Evolutionary conservation across 2,113 vertebrate species (phyloP), one percentile per base, ranked within the genome.

Genomic region (Lagopus leucura): DNA sequence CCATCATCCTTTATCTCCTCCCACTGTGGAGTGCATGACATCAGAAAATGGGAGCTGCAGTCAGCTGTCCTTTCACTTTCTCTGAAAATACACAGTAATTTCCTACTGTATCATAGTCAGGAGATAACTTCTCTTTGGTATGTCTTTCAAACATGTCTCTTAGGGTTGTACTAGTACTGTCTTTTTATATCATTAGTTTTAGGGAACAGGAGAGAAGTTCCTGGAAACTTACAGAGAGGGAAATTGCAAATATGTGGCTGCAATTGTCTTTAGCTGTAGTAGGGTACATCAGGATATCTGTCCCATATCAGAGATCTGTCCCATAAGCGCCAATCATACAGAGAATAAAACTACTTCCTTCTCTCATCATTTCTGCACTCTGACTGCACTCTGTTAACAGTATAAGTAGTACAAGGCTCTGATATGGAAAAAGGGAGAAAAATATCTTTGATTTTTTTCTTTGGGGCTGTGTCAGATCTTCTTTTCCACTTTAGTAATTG

Each of bases 281-380:
- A 73, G 66, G 17, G 17, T 57, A 82, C 34, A 52, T 8, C 12
- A 65, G 11, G 52, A 30, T 21, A 24, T 48, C 0, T 0, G 3
- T 7, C 11, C n/a, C 40, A 57, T 61, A 40, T n/a, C n/a, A 63
- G 58, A 57, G 28, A 57, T 48, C 0, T 0, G 3, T 7, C 11
- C n/a, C 40, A 57, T 61, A 40, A 91, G 60, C 1, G 87, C 8
- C 16, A 70, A 27, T n/a, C 18, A n/a, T 16, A 8, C 45, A 89
- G 30, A 25, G 30, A 85, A 3, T 28, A 48, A 54, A 95, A 88
- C 5, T 84, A 13, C 5, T 67, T 9, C 75, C 7, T 57, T 22
- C 6, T 30, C 16, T 30, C 13, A 5, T 36, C 63, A 54, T 38
- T 38, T 38, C 38, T 38, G 38, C 38, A 7, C 85, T 82, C 63